Conservation (phyloP, 2,888 invertebrate species). For the Andrena trimmerana region DNA sequence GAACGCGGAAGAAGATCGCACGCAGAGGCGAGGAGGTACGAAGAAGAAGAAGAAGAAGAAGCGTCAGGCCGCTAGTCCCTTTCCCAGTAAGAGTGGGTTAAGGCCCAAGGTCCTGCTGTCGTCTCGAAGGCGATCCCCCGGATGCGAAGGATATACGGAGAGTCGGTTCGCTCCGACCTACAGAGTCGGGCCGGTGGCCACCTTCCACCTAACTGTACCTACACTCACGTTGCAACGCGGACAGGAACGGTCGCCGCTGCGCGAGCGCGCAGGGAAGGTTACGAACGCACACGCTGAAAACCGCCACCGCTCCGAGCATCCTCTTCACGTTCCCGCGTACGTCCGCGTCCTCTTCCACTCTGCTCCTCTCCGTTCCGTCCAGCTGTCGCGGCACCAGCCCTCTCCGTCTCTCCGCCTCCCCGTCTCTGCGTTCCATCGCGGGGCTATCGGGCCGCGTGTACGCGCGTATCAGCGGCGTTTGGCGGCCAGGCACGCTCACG, state of each 20-base stretch:
- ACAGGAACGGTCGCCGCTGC: slow-evolving; percentile 30
- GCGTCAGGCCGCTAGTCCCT: slow-evolving; percentile 78
- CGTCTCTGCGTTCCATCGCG: neutral
- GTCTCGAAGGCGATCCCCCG: slow-evolving; percentile 73
- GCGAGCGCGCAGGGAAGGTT: slow-evolving; percentile 14
- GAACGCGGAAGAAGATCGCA: slow-evolving; percentile 71
- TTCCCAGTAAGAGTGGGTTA: slow-evolving; percentile 83
- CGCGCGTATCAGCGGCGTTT: slow-evolving; percentile 7
- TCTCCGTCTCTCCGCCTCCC: slow-evolving; percentile 25
- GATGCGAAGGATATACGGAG: slow-evolving; percentile 70
- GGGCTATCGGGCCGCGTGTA: neutral
- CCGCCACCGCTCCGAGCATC: slow-evolving; percentile 33
- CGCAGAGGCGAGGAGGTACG: slow-evolving; percentile 56
- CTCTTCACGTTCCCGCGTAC: slow-evolving; percentile 18
- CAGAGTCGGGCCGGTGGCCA: slow-evolving; percentile 76
- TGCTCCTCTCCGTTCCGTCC: slow-evolving; percentile 16
- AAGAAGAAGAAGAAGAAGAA: slow-evolving; percentile 36
- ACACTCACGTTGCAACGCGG: slow-evolving; percentile 69
- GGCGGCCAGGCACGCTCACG: slow-evolving; percentile 33
- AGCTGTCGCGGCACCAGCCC: slow-evolving; percentile 14
- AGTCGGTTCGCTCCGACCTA: slow-evolving; percentile 75
- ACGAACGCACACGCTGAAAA: slow-evolving; percentile 57
- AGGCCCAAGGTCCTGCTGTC: slow-evolving; percentile 83
- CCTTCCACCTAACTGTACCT: slow-evolving; percentile 80
- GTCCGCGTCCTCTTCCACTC: slow-evolving; percentile 9